These are phyloP conservation scores for Leuciscus idus DNA, from an alignment of 2,113 vertebrate species.

Conservation along the genomic window DNA sequence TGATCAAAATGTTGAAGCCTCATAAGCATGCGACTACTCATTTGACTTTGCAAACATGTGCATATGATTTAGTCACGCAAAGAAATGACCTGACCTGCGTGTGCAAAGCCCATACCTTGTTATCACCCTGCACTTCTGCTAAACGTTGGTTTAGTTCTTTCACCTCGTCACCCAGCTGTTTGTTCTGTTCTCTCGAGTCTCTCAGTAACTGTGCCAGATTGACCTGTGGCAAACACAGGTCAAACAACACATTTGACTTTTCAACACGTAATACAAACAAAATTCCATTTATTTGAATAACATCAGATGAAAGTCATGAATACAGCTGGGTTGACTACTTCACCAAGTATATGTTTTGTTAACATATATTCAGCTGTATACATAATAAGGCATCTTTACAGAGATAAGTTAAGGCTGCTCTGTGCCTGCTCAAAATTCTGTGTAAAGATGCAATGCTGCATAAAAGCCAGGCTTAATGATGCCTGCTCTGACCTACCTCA, in stretches of 20 bases:
- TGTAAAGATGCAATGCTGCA: no score
- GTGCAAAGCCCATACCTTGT: constrained; percentile 83
- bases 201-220: constrained; percentile 89
- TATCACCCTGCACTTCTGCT: constrained; percentile 93
- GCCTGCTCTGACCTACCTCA: no score
- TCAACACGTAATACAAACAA: background rate
- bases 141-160: constrained; percentile 92
- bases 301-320: background rate
- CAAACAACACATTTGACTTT: background rate
- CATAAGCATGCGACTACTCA: background rate
- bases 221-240: constrained; percentile 73
- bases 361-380: background rate
- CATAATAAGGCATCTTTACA: background rate
- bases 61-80: background rate
- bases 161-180: constrained; percentile 87
- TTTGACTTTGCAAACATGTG: background rate
- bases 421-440: no score
- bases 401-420: no score
- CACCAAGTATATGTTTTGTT: background rate
- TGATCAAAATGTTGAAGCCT: background rate
- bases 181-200: constrained; percentile 87
- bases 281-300: background rate
- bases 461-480: no score
- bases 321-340: background rate
- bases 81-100: background rate